Evolutionary conservation across 2,888 invertebrate species (phyloP).

Genomic region (Drosophila tripunctata): DNA sequence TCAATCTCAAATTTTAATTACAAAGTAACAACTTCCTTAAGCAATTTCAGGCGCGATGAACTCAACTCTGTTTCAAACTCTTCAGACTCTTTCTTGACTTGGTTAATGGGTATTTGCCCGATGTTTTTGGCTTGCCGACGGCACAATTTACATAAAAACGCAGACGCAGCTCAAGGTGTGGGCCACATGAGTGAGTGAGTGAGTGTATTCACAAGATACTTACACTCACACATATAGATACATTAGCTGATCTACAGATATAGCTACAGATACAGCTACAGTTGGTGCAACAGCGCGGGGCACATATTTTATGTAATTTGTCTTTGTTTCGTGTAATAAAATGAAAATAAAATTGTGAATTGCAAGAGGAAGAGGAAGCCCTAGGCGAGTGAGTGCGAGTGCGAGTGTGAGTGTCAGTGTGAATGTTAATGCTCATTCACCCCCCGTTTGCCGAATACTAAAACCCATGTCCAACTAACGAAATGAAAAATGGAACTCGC

Average conservation of each 20-base stretch:
- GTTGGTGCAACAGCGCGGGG: slow-evolving; percentile 39
- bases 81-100: slow-evolving; percentile 22
- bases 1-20: slow-evolving; percentile 80
- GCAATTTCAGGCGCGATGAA: slow-evolving; percentile 80
- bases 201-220: slow-evolving; percentile 44
- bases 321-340: slow-evolving; percentile 81
- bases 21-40: slow-evolving; percentile 80
- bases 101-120: slow-evolving; percentile 61
- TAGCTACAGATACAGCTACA: slow-evolving; percentile 11
- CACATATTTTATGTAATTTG: slow-evolving; percentile 80
- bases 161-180: slow-evolving; percentile 72
- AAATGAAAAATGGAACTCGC: slow-evolving; percentile 77
- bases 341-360: slow-evolving; percentile 80
- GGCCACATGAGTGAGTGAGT: slow-evolving; percentile 44
- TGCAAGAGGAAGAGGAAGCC: slow-evolving; percentile 43
- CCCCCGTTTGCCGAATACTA: slow-evolving; percentile 44
- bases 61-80: slow-evolving; percentile 31
- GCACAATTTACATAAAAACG: slow-evolving; percentile 75
- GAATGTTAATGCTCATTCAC: slow-evolving; percentile 53
- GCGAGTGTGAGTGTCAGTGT: slow-evolving; percentile 14
- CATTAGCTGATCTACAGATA: slow-evolving; percentile 20
- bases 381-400: slow-evolving; percentile 14
- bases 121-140: slow-evolving; percentile 31
- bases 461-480: slow-evolving; percentile 52
- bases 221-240: slow-evolving; percentile 16